Evolutionary conservation across 2,797 vertebrate species (phyloP).

Genomic region (Heterohyrax brucei): DNA sequence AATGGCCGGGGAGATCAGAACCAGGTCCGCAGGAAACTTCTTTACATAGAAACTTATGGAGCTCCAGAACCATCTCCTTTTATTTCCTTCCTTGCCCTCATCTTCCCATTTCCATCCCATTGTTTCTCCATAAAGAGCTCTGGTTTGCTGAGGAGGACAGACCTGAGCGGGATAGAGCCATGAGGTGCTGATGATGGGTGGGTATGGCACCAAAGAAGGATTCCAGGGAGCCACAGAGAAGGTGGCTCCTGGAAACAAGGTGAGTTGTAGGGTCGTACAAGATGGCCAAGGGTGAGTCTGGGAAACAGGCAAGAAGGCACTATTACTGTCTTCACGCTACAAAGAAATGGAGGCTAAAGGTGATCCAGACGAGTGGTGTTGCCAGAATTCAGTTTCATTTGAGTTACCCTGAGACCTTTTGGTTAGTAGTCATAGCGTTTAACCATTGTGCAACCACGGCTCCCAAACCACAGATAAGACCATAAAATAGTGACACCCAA

Average conservation of each 20-base stretch:
- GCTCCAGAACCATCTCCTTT: background rate
- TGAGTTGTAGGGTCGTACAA: background rate
- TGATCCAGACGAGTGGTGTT: background rate
- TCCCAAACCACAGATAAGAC: too few species aligned
- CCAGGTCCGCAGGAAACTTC: background rate
- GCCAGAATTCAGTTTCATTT: background rate
- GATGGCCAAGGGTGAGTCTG: background rate
- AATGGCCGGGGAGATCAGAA: background rate
- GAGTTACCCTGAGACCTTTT: background rate
- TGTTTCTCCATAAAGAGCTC: background rate
- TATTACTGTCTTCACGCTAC: background rate
- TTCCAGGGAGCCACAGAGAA: background rate
- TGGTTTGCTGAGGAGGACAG: background rate
- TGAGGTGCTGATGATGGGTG: background rate
- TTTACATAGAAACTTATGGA: background rate
- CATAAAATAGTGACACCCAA: too few species aligned
- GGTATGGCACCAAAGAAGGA: background rate
- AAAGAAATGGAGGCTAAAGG: background rate
- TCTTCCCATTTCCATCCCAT: accelerated
- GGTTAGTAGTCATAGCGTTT: too few species aligned
- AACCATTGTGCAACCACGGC: too few species aligned
- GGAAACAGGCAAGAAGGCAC: background rate
- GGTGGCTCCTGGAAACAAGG: background rate
- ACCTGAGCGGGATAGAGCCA: background rate
- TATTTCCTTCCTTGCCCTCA: background rate